These are phyloP conservation scores for Eupithecia subumbrata DNA, from an alignment of 2,888 invertebrate species.

Conservation along the genomic window DNA sequence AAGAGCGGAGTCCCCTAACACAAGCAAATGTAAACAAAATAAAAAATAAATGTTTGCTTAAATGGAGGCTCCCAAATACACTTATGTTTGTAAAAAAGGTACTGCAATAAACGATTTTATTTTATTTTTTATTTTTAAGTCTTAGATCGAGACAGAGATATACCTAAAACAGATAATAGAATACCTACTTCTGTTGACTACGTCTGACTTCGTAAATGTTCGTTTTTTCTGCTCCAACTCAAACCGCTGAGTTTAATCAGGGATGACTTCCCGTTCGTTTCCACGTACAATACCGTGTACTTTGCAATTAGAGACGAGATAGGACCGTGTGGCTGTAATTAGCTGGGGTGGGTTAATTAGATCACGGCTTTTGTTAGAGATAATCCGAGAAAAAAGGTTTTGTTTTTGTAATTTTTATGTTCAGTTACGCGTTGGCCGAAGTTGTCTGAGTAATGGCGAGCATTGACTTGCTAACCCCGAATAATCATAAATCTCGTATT, in stretches of 20 bases:
- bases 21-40: too few species aligned
- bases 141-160: too few species aligned
- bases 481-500: too few species aligned
- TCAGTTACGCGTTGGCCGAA: not conserved
- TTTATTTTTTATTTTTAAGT: too few species aligned
- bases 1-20: too few species aligned
- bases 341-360: slow-evolving; percentile 1
- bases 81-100: too few species aligned
- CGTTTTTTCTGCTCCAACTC: not conserved
- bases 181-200: too few species aligned
- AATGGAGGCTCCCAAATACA: too few species aligned
- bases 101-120: too few species aligned
- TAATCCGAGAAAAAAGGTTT: not conserved
- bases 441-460: not conserved
- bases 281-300: slow-evolving; percentile 16
- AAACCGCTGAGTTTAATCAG: slow-evolving; percentile 9
- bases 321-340: not conserved
- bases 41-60: too few species aligned
- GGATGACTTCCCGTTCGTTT: slow-evolving; percentile 17
- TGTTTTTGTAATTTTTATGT: not conserved
- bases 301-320: slow-evolving; percentile 21
- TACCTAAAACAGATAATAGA: not conserved
- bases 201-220: too few species aligned
- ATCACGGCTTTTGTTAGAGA: not conserved
- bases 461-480: not conserved